These are phyloP conservation scores for Phymanthus crucifer DNA, from an alignment of 92 coral and sea anemone genomes.

Conservation along the genomic window DNA sequence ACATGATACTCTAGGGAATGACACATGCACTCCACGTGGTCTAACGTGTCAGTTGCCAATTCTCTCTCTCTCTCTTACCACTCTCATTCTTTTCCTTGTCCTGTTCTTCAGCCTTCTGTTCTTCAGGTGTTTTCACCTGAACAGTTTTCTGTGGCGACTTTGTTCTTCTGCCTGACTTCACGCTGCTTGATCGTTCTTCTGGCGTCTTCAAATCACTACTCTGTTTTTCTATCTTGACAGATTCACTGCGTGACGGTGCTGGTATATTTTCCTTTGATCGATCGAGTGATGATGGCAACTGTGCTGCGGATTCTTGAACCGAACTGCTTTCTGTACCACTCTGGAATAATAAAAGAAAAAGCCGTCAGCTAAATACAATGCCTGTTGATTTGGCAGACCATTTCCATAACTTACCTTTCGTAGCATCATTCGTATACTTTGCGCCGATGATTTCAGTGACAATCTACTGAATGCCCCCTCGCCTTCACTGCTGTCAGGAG, in stretches of 20 bases:
- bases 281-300: conserved; percentile 11
- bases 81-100: not conserved
- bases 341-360: conserved; percentile 20
- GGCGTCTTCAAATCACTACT: conserved; percentile 50
- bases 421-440: conserved; percentile 65
- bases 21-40: too few relatives aligned
- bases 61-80: too few relatives aligned
- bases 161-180: conserved; percentile 39
- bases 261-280: not conserved
- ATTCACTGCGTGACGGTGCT: conserved; percentile 34
- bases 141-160: conserved; percentile 42
- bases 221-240: conserved; percentile 41
- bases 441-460: conserved; percentile 81
- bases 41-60: too few relatives aligned
- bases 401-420: conserved; percentile 53
- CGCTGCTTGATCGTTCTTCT: conserved; percentile 22
- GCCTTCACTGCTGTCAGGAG: conserved; percentile 82
- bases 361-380: not conserved
- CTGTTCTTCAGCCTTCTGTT: conserved; percentile 21
- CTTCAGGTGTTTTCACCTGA: conserved; percentile 35
- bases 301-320: conserved; percentile 22
- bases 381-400: not conserved
- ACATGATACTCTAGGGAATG: too few relatives aligned
- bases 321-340: conserved; percentile 31
- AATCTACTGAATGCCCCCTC: conserved; percentile 50